These are phyloP conservation scores for Drosophila cognata DNA, from an alignment of 2,888 invertebrate genomes.

Conservation along the genomic window DNA sequence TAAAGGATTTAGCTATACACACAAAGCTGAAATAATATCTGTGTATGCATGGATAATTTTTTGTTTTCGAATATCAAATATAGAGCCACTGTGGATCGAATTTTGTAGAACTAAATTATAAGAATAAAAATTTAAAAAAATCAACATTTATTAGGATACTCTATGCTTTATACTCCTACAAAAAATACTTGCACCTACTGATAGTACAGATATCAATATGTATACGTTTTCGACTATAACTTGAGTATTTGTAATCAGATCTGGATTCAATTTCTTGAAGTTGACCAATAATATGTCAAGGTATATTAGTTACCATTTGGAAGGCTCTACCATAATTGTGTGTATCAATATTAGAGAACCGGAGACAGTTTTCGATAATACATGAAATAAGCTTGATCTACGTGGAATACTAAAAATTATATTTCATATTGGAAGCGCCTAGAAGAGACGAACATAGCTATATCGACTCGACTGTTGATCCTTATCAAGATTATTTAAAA, in stretches of 20 bases:
- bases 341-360: neutral
- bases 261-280: neutral
- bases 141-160: neutral
- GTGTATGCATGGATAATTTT: neutral
- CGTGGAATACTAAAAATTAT: neutral
- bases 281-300: neutral
- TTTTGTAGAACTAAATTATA: too few species aligned
- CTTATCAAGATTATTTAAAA: neutral
- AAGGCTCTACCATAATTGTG: too few species aligned
- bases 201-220: neutral
- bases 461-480: neutral
- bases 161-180: too few species aligned
- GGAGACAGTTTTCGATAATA: neutral
- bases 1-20: constrained; percentile 55
- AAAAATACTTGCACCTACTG: neutral
- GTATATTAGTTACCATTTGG: neutral
- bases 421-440: neutral
- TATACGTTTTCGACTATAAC: neutral
- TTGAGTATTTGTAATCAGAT: neutral
- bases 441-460: neutral
- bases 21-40: constrained; percentile 26
- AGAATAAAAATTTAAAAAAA: neutral
- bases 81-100: neutral
- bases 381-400: neutral
- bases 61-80: neutral